Base-by-base conservation (phyloP, 2,888 invertebrate genomes). In the Heliconius ethilla region DNA sequence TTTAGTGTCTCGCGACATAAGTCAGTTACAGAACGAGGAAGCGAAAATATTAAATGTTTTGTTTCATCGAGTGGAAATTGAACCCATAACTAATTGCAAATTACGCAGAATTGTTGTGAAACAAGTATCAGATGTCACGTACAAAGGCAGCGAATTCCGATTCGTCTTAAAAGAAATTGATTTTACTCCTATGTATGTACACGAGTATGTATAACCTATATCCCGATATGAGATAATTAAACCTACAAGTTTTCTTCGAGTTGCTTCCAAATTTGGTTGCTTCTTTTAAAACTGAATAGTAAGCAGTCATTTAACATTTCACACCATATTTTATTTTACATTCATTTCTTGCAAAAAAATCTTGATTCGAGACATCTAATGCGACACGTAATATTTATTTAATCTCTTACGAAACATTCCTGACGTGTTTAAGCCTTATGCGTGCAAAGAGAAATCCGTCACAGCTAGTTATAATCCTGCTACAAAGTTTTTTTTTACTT, bases 361-460 rank as follows among this genome's bases (percentile, higher is more conserved):
- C 62, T 27, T 65, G 59, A 29, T 73, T 59, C n/a, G 72, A 59
- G 72, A 67, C 79, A 66, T 77, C 75, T 75, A 72, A 77, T 75
- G 51, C 59, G 74, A 78, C 59, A 75, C 75, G 69, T 66, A 78
- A 78, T 78, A 77, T 78, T 75, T 76, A 76, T 78, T 80, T 78
- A 78, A 80, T 80, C 62, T 51, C 73, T 78, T 76, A 76, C 80
- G 74, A 76, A 74, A 65, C 76, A 80, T 80, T 78, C 78, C 67
- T 66, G 65, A 66, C 80, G 75, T 78, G 76, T 65, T 75, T 76
- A 65, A 78, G 73, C 74, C 78, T 74, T 80, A 78, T 78, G 74
- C 67, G 78, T 80, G 73, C 79, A 65, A 78, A 80, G 78, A 70
- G 78, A 80, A 80, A 80, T 78, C 78, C 78, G 65, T 78, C 74